Base-by-base conservation (phyloP, 2,797 vertebrate genomes). In the Naso thynnoides region DNA sequence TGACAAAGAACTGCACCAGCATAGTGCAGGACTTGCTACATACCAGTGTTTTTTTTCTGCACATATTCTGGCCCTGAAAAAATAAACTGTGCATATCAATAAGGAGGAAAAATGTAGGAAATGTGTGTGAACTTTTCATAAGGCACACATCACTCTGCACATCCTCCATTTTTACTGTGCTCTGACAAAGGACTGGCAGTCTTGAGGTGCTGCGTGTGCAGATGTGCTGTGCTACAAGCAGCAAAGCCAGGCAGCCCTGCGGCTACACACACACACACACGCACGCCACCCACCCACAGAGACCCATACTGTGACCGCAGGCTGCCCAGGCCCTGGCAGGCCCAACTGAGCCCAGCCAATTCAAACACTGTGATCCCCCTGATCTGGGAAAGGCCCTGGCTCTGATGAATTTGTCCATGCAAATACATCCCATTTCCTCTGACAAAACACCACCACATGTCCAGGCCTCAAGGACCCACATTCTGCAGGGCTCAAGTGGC, bases 391-490 rank as follows among this genome's bases (percentile, higher is more conserved):
- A 91, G 89, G 83, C 88, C 88, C 79, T 58, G 81, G 86, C 90
- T 92, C 85, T 78, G 76, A 94, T 92, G 89, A 93, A 93, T 93
- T 92, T 92, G 93, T 92, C 88, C 90, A 91, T 91, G 92, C 92
- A 94, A 94, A 94, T 92, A 91, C 87, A 90, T 87, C 86, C 88
- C 81, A 92, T 92, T 95, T 94, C 94, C 93, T 92, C 85, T 83
- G 88, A 92, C 90, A 93, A 94, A 93, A 90, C 89, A 87, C 82
- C 90, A 92, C 84, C 92, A 92, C 91, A 94, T 93, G 91, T 88
- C 84, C 86, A 70, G 75, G 58, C 78, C 76, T 84, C 73, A 85
- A 89, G 86, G 88, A 86, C 82, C 77, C 71, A 57, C 79, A 82
- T 83, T 89, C 86, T 90, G 81, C 76, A 59, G 74, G 71, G 84